phyloP scores from a whole-genome alignment of 2,797 vertebrate species.

The Trachops cirrhosus region DNA sequence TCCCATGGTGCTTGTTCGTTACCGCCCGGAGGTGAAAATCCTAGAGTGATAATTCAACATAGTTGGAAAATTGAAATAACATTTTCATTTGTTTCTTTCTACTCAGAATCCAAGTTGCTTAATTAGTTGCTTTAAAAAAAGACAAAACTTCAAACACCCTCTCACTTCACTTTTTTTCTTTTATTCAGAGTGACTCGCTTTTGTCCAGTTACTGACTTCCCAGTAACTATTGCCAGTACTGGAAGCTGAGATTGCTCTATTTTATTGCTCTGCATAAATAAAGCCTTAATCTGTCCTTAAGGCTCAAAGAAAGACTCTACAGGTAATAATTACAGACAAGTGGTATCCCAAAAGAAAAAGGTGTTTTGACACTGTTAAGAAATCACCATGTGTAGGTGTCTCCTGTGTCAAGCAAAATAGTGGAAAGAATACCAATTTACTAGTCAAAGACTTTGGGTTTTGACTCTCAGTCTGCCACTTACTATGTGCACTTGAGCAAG shows the following conservation, averaged over 20 bases:
- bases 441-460: slow-evolving; percentile 46
- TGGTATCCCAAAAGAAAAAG: slow-evolving; percentile 46
- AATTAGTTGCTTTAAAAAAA: slow-evolving; percentile 13
- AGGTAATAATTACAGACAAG: slow-evolving; percentile 70
- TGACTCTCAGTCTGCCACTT: slow-evolving; percentile 30
- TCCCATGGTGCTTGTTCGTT: neutral
- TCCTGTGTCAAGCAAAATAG: neutral
- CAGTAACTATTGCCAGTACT: neutral
- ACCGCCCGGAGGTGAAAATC: neutral
- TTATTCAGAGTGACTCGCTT: slow-evolving; percentile 48
- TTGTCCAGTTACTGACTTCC: slow-evolving; percentile 27
- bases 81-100: slow-evolving; percentile 40
- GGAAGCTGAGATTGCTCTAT: neutral
- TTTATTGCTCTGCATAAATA: slow-evolving; percentile 20
- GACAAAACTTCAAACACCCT: slow-evolving; percentile 1
- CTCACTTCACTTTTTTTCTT: neutral
- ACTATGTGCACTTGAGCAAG: neutral
- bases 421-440: slow-evolving; percentile 50
- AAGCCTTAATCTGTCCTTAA: slow-evolving; percentile 53
- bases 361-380: slow-evolving; percentile 58
- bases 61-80: slow-evolving; percentile 33
- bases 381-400: slow-evolving; percentile 16
- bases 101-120: slow-evolving; percentile 46
- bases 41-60: neutral
- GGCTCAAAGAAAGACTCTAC: slow-evolving; percentile 44